Percentiles rank a stretch among this genome's conserved stretches.
phyloP scores from a whole-genome alignment of 2,113 vertebrate species.

The Pristiophorus japonicus region DNA sequence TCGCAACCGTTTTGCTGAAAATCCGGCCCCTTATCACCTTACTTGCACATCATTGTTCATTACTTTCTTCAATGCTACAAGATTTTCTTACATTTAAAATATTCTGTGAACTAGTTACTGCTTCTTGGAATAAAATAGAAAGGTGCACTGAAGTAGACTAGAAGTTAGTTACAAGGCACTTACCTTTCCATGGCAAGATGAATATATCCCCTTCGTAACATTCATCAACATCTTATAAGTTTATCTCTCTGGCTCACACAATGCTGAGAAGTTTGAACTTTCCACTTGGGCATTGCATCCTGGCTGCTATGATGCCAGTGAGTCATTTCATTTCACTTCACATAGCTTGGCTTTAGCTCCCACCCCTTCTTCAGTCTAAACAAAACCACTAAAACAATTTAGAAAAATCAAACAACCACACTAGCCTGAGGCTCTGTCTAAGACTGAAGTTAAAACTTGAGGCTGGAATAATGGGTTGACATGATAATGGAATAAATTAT shows the following conservation, averaged over 20 bases:
- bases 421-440: too few relatives aligned
- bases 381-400: constrained; percentile 4
- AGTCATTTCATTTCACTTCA: constrained; percentile 2
- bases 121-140: not conserved
- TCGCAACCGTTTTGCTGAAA: too few relatives aligned
- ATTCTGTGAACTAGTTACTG: not conserved
- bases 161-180: not conserved
- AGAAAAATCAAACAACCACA: not conserved
- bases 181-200: too few relatives aligned
- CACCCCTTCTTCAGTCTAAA: not conserved
- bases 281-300: not conserved
- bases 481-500: not conserved
- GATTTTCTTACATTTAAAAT: not conserved
- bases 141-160: not conserved
- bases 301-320: not conserved
- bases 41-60: not conserved
- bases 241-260: not conserved
- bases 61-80: not conserved
- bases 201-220: not conserved
- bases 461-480: not conserved
- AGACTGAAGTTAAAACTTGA: not conserved
- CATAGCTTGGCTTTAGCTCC: not conserved
- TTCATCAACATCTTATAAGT: not conserved
- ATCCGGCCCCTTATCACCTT: not conserved
- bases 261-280: not conserved